Evolutionary conservation across 2,797 vertebrate species (phyloP).

Genomic region (Poliocrania exsul): DNA sequence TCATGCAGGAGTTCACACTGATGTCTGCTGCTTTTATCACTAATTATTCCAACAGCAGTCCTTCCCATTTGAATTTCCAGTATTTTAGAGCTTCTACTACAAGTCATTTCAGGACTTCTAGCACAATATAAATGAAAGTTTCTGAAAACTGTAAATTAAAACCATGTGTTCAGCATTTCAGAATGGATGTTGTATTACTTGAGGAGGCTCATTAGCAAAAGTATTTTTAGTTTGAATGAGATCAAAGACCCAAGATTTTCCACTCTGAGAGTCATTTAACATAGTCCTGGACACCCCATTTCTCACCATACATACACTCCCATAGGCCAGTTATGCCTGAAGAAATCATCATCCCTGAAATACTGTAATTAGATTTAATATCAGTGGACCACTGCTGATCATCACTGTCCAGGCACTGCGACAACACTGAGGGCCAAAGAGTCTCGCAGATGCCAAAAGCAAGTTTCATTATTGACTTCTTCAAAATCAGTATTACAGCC

Average conservation of each 20-base stretch:
- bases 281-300: constrained; percentile 33
- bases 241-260: constrained; percentile 53
- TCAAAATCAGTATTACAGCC: background rate
- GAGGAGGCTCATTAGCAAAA: constrained; percentile 42
- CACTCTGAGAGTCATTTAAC: constrained; percentile 26
- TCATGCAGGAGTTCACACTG: background rate
- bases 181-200: constrained; percentile 49
- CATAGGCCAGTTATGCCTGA: background rate
- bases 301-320: background rate
- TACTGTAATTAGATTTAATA: constrained; percentile 12
- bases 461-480: background rate
- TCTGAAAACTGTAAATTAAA: constrained; percentile 78
- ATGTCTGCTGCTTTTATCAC: background rate
- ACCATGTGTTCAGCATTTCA: constrained; percentile 68
- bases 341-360: constrained; percentile 45
- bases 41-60: background rate
- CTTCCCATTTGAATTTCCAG: background rate
- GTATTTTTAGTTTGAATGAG: constrained; percentile 53
- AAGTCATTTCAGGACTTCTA: constrained; percentile 64
- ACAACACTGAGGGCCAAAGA: background rate
- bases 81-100: constrained; percentile 62
- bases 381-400: background rate
- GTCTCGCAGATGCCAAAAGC: background rate
- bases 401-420: background rate
- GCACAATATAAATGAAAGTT: constrained; percentile 75